Conservation (phyloP, 2,797 vertebrate genomes). For the Pogonophryne albipinna region DNA sequence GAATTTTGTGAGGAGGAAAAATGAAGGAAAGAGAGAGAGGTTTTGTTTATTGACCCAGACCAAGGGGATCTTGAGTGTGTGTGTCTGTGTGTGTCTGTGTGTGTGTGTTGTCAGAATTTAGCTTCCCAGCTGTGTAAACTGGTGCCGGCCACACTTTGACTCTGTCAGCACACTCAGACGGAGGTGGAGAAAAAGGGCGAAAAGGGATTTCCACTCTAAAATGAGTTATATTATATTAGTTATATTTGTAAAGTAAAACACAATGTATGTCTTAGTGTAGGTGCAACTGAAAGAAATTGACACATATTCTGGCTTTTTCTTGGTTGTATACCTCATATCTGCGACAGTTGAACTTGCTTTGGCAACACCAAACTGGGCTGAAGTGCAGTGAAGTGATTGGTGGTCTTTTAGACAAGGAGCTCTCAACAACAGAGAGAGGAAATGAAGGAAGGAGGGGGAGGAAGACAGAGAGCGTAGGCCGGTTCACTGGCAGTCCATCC, state of each 20-base stretch:
- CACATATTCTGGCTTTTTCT: not conserved
- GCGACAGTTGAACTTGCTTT: slow-evolving; percentile 1
- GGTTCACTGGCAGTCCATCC: slow-evolving; percentile 56
- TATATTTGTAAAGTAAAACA: not conserved
- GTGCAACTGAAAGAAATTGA: not conserved
- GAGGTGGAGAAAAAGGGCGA: slow-evolving; percentile 22
- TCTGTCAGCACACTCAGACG: slow-evolving; percentile 58
- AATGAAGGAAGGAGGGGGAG: slow-evolving; percentile 43
- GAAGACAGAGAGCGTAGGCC: slow-evolving; percentile 12
- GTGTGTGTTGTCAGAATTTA: slow-evolving; percentile 29
- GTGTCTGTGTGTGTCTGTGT: slow-evolving; percentile 21
- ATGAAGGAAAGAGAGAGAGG: slow-evolving; percentile 21
- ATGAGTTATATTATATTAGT: not conserved
- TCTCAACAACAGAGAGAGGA: slow-evolving; percentile 51
- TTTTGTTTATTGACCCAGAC: slow-evolving; percentile 42
- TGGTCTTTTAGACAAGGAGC: slow-evolving; percentile 20
- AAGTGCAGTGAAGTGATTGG: slow-evolving; percentile 26
- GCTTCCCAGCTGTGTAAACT: slow-evolving; percentile 75
- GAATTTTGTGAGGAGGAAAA: slow-evolving; percentile 16
- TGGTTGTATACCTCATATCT: not conserved
- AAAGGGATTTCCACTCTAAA: slow-evolving; percentile 7
- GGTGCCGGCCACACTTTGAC: slow-evolving; percentile 33
- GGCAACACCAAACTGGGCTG: slow-evolving; percentile 1
- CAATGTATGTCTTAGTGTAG: not conserved
- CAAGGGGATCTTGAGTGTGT: slow-evolving; percentile 30